Evolutionary conservation across 2,113 vertebrate genomes (phyloP).

Genomic region (Rhea pennata): DNA sequence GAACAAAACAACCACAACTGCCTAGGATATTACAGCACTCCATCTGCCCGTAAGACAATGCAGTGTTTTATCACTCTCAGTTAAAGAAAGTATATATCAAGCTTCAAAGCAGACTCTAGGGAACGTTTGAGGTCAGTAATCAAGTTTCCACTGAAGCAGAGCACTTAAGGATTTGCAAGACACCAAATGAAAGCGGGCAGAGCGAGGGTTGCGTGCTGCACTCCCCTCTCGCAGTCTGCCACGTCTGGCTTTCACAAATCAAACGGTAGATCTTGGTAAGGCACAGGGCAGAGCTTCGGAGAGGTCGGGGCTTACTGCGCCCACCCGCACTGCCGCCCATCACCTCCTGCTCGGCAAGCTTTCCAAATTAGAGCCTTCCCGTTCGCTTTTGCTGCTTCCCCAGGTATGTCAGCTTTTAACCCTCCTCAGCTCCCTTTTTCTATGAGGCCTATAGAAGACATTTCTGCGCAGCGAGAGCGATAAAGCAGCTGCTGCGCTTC

Average conservation of each 20-base stretch:
- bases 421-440: background rate
- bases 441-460: background rate
- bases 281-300: background rate
- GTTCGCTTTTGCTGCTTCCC: background rate
- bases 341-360: background rate
- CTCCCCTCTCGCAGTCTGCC: background rate
- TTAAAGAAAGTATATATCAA: background rate
- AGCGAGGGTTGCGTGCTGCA: background rate
- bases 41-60: background rate
- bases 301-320: background rate
- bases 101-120: background rate
- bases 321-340: background rate
- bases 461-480: fast-evolving
- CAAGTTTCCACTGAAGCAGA: background rate
- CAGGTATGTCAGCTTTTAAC: background rate
- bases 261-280: background rate
- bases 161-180: background rate
- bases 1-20: background rate
- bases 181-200: background rate
- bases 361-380: background rate
- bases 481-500: background rate
- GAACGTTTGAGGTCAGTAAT: background rate
- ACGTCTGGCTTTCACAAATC: background rate
- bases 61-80: background rate
- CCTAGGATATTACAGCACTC: fast-evolving